Evolutionary conservation across 1,140 invertebrate species (phyloP).

Genomic region (Drosophila erecta): DNA sequence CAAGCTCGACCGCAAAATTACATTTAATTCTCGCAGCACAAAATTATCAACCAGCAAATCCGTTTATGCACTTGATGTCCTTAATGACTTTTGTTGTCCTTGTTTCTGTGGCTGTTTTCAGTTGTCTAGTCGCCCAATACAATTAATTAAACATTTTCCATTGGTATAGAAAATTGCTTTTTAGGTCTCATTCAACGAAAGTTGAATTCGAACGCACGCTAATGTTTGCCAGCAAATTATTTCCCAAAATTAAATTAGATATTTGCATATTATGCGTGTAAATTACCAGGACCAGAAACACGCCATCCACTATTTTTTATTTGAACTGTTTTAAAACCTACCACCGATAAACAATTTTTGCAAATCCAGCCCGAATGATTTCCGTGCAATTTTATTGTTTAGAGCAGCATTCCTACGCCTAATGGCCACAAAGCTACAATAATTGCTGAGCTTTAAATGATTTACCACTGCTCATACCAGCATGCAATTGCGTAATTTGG

Average conservation of each 20-base stretch:
- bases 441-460: constrained; percentile 51
- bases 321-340: neutral
- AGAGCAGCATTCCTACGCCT: constrained; percentile 1
- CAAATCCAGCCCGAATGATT: neutral
- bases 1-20: constrained; percentile 58
- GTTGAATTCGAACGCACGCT: neutral
- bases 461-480: constrained; percentile 38
- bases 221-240: neutral
- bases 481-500: constrained; percentile 34
- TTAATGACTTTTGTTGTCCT: constrained; percentile 36
- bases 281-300: neutral
- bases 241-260: constrained; percentile 5
- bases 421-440: constrained; percentile 26
- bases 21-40: constrained; percentile 46
- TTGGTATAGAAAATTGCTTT: neutral
- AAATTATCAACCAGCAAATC: constrained; percentile 39
- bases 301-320: neutral
- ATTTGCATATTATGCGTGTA: neutral
- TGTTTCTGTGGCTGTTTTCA: neutral
- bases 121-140: constrained; percentile 28
- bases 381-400: neutral
- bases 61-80: constrained; percentile 42
- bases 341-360: constrained; percentile 1
- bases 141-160: constrained; percentile 27
- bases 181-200: neutral